phyloP scores from a whole-genome alignment of 2,113 vertebrate species.

The Psittacula cyanocephala region DNA sequence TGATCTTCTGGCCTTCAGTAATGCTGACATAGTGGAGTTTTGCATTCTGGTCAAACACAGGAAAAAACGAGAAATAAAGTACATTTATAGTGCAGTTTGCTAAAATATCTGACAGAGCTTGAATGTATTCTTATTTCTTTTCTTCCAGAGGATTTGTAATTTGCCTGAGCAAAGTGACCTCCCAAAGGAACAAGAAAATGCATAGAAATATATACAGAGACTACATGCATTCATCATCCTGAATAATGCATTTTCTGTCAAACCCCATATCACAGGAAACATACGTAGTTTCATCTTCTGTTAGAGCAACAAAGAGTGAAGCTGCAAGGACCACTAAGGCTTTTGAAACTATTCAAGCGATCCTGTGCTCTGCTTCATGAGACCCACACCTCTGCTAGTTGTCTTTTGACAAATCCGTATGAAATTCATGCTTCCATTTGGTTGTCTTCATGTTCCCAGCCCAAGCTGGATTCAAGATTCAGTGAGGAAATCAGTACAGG shows the following conservation, averaged over 20 bases:
- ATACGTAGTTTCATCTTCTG: slow-evolving; percentile 1
- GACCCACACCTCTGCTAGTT: neutral
- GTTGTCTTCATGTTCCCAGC: neutral
- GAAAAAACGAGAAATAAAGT: neutral
- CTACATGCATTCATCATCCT: neutral
- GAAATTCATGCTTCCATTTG: neutral
- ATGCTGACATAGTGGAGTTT: neutral
- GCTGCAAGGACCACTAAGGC: neutral
- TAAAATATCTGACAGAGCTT: neutral
- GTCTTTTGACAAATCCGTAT: neutral
- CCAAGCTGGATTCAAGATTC: neutral
- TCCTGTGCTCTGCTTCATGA: neutral
- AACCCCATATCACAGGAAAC: slow-evolving; percentile 12
- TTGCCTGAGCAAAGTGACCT: neutral
- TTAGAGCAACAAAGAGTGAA: neutral
- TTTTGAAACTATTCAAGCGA: neutral
- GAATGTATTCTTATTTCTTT: neutral
- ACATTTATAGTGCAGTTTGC: neutral
- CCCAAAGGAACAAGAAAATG: neutral
- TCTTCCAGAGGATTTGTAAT: neutral
- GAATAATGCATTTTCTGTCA: neutral
- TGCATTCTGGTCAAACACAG: neutral
- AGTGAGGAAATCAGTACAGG: neutral
- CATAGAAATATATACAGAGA: neutral
- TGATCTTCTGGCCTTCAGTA: neutral